These are phyloP conservation scores for Ataeniobius toweri DNA, from an alignment of 2,797 vertebrate species.

Conservation along the genomic window DNA sequence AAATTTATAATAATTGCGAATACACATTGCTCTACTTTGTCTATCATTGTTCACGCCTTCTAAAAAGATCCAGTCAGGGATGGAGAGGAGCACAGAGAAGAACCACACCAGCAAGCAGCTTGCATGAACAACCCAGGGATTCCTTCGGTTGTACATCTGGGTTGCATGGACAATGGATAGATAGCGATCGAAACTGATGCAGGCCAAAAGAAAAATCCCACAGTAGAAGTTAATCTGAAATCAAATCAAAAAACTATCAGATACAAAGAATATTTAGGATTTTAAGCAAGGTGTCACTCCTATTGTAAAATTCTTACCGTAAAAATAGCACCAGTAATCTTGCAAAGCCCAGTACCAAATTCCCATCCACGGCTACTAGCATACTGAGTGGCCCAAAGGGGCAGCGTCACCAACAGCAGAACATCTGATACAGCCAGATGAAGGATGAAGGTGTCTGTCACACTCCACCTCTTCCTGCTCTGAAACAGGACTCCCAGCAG, in stretches of 20 bases:
- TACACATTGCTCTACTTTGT: constrained; percentile 45
- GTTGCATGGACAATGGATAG: constrained; percentile 90
- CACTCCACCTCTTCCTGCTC: constrained; percentile 71
- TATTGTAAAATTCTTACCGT: constrained; percentile 71
- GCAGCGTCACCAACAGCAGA: constrained; percentile 83
- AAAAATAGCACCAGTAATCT: constrained; percentile 82
- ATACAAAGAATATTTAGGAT: not conserved
- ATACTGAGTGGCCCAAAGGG: constrained; percentile 81
- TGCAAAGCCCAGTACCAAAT: constrained; percentile 81
- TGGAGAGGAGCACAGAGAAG: not conserved
- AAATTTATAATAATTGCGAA: constrained; percentile 68
- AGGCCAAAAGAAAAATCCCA: constrained; percentile 91
- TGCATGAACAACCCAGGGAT: constrained; percentile 82
- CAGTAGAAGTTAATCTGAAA: constrained; percentile 91
- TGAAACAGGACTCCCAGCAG: constrained; percentile 78
- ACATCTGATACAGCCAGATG: constrained; percentile 82
- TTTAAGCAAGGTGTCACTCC: not conserved
- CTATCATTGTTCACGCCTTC: rapidly evolving
- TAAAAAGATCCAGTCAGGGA: constrained; percentile 4
- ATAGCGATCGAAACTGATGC: constrained; percentile 94
- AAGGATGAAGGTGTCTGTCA: constrained; percentile 86
- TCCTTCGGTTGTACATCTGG: constrained; percentile 88
- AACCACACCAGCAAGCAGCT: not conserved
- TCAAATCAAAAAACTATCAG: constrained; percentile 5
- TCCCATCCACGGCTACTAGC: constrained; percentile 67